A percentile compares a stretch with the other conserved stretches of the same genome.
These are phyloP conservation scores for Ooceraea biroi DNA, from an alignment of 1,140 invertebrate species.

Conservation along the genomic window DNA sequence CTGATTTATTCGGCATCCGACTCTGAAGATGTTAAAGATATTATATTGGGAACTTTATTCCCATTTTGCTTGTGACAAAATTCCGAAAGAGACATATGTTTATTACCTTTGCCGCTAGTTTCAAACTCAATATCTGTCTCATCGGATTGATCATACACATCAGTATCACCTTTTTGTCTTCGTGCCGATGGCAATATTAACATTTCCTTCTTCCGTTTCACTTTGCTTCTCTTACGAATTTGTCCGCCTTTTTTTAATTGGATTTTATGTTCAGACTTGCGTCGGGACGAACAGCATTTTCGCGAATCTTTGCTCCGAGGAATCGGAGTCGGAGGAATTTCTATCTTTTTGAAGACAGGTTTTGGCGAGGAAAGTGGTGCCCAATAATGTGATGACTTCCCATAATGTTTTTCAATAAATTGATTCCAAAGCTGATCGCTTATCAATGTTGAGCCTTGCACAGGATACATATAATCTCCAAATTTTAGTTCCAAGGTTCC, in stretches of 20 bases:
- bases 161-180: neutral
- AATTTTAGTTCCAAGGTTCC: neutral
- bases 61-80: constrained; percentile 1
- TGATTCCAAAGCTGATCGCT: constrained; percentile 38
- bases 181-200: neutral
- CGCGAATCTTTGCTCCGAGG: neutral
- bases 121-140: neutral
- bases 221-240: too few relatives aligned
- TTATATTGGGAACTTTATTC: too few relatives aligned
- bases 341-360: neutral
- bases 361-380: too few relatives aligned
- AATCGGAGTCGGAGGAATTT: neutral
- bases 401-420: neutral
- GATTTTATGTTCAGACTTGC: neutral
- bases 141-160: neutral
- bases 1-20: too few relatives aligned
- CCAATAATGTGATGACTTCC: neutral
- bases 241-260: too few relatives aligned
- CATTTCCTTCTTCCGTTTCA: too few relatives aligned
- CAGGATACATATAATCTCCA: neutral
- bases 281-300: too few relatives aligned
- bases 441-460: neutral
- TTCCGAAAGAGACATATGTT: neutral
- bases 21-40: too few relatives aligned
- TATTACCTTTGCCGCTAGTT: neutral